A percentile compares a stretch with the other conserved stretches of the same genome.
Conservation (phyloP, 2,113 vertebrate species). For the Nyctereutes procyonoides region DNA sequence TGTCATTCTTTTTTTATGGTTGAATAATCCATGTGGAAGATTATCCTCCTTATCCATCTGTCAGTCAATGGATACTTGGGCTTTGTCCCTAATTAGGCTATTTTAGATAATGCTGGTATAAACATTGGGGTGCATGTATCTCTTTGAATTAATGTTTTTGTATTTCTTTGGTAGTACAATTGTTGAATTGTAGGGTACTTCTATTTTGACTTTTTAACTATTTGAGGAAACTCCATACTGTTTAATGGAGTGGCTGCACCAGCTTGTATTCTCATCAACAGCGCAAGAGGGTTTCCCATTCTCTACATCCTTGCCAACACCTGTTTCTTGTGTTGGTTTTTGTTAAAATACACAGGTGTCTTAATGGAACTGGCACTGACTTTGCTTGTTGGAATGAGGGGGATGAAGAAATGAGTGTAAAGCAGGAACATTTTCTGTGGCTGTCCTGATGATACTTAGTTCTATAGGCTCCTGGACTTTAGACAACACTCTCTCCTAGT, state of each 20-base stretch:
- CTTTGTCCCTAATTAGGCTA: no score
- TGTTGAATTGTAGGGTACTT: not conserved
- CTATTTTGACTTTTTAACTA: not conserved
- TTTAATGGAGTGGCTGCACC: not conserved
- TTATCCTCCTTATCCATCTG: no score
- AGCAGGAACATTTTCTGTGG: not conserved
- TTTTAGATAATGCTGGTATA: no score
- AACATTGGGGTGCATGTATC: no score
- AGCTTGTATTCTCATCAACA: not conserved
- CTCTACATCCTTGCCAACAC: not conserved
- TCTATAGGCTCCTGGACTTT: not conserved
- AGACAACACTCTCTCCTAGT: not conserved
- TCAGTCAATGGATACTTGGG: no score
- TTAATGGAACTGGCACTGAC: not conserved
- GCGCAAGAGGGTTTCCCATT: not conserved
- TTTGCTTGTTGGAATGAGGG: not conserved
- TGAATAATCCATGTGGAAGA: no score
- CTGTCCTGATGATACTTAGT: not conserved
- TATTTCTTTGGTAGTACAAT: not conserved
- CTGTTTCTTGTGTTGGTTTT: not conserved
- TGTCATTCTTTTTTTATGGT: no score
- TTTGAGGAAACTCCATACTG: not conserved
- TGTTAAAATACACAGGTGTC: not conserved
- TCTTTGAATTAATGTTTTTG: no score
- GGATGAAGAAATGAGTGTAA: not conserved